These are phyloP conservation scores for Ophthalmolycus amberensis DNA, from an alignment of 2,113 vertebrate species.

Conservation along the genomic window DNA sequence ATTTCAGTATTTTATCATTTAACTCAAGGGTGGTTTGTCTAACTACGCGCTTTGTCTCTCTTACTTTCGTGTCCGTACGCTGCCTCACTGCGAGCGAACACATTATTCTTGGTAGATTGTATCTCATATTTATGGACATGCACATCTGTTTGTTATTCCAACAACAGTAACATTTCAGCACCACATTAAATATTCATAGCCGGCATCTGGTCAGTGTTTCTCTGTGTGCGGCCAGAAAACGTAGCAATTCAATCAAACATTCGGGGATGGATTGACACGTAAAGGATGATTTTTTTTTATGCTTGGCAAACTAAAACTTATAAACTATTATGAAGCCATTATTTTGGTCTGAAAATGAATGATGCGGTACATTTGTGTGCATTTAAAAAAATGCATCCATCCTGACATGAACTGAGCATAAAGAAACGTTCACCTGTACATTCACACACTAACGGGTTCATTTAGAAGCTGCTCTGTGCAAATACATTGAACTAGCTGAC, in stretches of 20 bases:
- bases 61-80: background rate
- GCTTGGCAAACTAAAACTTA: background rate
- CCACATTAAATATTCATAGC: conserved; percentile 64
- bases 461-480: background rate
- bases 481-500: background rate
- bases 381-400: background rate
- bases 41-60: background rate
- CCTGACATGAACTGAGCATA: background rate
- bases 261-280: conserved; percentile 8
- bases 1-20: background rate
- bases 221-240: conserved; percentile 37
- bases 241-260: background rate
- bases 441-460: background rate
- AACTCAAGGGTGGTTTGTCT: background rate
- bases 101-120: conserved; percentile 12
- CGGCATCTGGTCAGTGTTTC: conserved; percentile 55
- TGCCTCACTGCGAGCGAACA: background rate
- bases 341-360: background rate
- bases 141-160: conserved; percentile 58
- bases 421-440: background rate
- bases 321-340: background rate
- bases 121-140: conserved; percentile 38
- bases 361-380: background rate
- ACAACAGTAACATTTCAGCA: conserved; percentile 27
- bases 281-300: conserved; percentile 13